Percentiles rank a stretch among this genome's conserved stretches.
These are phyloP conservation scores for Adelphocoris suturalis DNA, from an alignment of 2,888 invertebrate genomes.

Conservation along the genomic window DNA sequence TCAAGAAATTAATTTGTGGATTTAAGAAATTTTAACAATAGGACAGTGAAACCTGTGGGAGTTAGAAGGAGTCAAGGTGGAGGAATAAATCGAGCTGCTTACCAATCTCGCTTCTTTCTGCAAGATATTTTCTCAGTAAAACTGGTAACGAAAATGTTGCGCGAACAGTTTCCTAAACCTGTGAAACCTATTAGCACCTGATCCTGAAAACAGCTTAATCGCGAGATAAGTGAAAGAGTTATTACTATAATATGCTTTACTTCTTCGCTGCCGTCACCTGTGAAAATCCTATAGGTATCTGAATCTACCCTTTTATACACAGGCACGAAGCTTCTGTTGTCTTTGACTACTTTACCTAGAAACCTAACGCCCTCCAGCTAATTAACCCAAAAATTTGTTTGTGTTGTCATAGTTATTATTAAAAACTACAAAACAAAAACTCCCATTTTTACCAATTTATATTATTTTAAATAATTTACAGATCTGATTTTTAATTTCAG, in stretches of 20 bases:
- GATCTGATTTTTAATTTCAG: not conserved
- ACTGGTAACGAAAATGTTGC: not conserved
- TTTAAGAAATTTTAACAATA: too few relatives aligned
- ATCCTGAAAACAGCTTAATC: not conserved
- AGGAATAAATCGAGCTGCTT: not conserved
- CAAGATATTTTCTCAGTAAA: not conserved
- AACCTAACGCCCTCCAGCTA: not conserved
- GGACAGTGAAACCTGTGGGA: not conserved
- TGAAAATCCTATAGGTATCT: not conserved
- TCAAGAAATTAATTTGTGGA: too few relatives aligned
- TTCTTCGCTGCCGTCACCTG: not conserved
- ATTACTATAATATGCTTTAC: constrained; percentile 45
- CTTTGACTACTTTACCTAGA: not conserved
- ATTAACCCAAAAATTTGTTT: not conserved
- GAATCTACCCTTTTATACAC: not conserved
- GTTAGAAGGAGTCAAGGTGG: not conserved
- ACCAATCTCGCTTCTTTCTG: not conserved
- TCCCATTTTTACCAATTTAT: not conserved
- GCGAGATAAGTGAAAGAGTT: constrained; percentile 57
- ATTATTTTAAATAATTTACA: not conserved
- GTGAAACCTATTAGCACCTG: not conserved
- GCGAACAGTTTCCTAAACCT: not conserved
- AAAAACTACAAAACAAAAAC: not conserved
- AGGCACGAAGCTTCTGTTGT: not conserved
- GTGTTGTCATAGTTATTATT: not conserved